Conservation (phyloP, 1,140 invertebrate genomes). For the Anastrepha obliqua region DNA sequence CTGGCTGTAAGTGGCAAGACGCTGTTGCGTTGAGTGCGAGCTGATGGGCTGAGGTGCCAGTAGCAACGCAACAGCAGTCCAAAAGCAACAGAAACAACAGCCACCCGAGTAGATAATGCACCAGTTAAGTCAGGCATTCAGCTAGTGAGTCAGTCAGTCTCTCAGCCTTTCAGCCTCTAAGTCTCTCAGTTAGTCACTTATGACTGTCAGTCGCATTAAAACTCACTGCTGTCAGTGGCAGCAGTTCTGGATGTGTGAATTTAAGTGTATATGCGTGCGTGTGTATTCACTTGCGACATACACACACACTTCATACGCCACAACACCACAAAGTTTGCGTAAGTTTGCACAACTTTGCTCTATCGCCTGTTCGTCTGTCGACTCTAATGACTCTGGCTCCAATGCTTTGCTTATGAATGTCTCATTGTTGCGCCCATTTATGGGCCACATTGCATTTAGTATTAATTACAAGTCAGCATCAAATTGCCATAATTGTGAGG, state of each 20-base stretch:
- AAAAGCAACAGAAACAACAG: background rate
- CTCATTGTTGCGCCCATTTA: constrained; percentile 51
- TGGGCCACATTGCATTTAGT: constrained; percentile 55
- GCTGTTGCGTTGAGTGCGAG: background rate
- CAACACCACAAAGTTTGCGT: constrained; percentile 1
- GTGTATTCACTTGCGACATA: background rate
- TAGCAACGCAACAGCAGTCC: background rate
- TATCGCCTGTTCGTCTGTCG: background rate
- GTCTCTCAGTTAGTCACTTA: background rate
- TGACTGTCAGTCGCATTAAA: background rate
- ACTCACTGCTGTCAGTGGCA: constrained; percentile 3
- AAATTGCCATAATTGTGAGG: constrained; percentile 51
- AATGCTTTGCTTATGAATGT: constrained; percentile 14
- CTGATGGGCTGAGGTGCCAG: background rate
- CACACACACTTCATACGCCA: background rate
- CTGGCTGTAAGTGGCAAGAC: constrained; percentile 7
- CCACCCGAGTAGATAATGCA: background rate
- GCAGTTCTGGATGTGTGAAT: background rate
- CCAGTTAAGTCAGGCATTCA: constrained; percentile 27
- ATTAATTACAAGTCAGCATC: constrained; percentile 55
- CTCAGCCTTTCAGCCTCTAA: background rate
- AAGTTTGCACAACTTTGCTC: background rate
- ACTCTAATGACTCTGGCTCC: constrained; percentile 37
- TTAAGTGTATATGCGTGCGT: background rate
- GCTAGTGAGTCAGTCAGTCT: background rate